Evolutionary conservation across 1,140 invertebrate species (phyloP).

Genomic region (Octopus bimaculoides): DNA sequence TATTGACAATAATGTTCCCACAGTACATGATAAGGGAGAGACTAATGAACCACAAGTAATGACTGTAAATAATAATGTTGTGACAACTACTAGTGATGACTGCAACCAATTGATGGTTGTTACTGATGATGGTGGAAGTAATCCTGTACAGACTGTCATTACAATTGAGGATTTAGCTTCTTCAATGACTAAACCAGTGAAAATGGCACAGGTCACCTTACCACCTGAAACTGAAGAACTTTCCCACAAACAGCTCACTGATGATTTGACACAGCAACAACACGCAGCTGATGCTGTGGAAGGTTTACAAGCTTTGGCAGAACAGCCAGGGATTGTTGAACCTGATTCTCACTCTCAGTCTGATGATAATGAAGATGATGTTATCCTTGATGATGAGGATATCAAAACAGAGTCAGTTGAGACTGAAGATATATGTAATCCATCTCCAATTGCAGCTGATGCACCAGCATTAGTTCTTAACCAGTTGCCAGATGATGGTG

Average conservation of each 20-base stretch:
- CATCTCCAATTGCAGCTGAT: background rate
- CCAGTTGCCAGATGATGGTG: constrained; percentile 14
- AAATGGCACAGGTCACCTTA: constrained; percentile 16
- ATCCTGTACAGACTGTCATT: constrained; percentile 28
- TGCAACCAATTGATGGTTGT: constrained; percentile 29
- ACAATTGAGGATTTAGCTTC: constrained; percentile 31
- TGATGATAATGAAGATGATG: constrained; percentile 29
- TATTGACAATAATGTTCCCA: background rate
- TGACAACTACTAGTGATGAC: constrained; percentile 25
- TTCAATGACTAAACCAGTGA: constrained; percentile 25
- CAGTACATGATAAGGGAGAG: background rate
- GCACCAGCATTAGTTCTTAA: constrained; percentile 16
- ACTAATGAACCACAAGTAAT: constrained; percentile 31
- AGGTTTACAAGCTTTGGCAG: constrained; percentile 49
- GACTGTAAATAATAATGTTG: constrained; percentile 40
- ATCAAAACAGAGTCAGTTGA: constrained; percentile 24
- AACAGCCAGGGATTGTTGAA: constrained; percentile 37
- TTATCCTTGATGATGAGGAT: constrained; percentile 20
- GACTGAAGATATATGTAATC: background rate
- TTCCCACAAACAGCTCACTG: background rate
- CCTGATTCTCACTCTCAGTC: constrained; percentile 23
- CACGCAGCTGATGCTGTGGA: constrained; percentile 52
- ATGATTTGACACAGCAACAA: constrained; percentile 20
- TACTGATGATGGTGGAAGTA: constrained; percentile 22
- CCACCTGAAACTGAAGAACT: background rate